Evolutionary conservation across 2,888 invertebrate genomes (phyloP).

Genomic region (Xanthorhoe designata): DNA sequence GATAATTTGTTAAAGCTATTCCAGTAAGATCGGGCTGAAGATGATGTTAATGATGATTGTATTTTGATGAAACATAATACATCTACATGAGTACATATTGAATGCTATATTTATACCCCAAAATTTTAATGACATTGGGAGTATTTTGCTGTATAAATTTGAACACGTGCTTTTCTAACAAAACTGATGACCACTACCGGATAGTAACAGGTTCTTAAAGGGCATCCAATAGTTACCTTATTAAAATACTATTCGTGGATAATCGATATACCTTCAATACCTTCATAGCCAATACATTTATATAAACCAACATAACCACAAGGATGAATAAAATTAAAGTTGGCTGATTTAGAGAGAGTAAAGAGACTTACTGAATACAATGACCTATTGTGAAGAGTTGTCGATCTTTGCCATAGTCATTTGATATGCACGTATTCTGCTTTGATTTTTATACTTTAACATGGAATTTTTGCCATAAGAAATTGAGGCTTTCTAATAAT

Average conservation of each 20-base stretch:
- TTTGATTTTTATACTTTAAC: neutral
- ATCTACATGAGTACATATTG: too few species aligned
- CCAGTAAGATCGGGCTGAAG: too few species aligned
- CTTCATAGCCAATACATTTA: neutral
- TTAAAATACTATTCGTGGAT: conserved; percentile 1
- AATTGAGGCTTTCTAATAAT: too few species aligned
- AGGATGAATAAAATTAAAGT: neutral
- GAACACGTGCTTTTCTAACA: too few species aligned
- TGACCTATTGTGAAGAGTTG: conserved; percentile 15
- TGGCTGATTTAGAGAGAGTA: neutral
- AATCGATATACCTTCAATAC: conserved; percentile 8
- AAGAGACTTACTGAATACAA: conserved; percentile 14
- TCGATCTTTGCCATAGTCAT: conserved; percentile 8
- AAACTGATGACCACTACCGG: conserved; percentile 1
- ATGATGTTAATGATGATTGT: too few species aligned
- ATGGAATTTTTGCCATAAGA: too few species aligned
- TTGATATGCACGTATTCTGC: neutral
- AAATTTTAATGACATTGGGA: too few species aligned
- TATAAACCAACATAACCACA: conserved; percentile 3
- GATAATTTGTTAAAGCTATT: neutral
- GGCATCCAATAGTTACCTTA: neutral
- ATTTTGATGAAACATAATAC: too few species aligned
- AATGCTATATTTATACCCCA: too few species aligned
- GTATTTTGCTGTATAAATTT: too few species aligned
- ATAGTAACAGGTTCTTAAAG: conserved; percentile 14